These are phyloP conservation scores for Tachysurus fulvidraco DNA, from an alignment of 2,113 vertebrate genomes.

Conservation along the genomic window DNA sequence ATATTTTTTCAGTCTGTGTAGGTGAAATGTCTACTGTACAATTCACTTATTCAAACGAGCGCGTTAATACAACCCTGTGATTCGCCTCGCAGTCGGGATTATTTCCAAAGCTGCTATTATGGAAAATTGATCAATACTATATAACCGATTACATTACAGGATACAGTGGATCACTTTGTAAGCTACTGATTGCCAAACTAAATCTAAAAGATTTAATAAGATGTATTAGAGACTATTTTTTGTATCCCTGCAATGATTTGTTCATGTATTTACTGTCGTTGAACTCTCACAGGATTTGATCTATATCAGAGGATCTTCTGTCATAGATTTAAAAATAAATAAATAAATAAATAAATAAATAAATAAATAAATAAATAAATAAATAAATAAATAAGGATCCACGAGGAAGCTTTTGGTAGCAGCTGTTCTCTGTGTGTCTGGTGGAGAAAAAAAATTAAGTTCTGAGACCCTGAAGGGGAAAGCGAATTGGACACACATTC, in stretches of 20 bases:
- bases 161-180: not conserved
- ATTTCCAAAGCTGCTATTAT: not conserved
- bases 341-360: too few relatives aligned
- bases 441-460: constrained; percentile 56
- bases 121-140: not conserved
- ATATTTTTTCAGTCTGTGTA: not conserved
- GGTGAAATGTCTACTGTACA: not conserved
- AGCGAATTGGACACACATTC: constrained; percentile 77
- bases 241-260: constrained; percentile 33
- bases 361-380: constrained; percentile 25
- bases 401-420: constrained; percentile 70
- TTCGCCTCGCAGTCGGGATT: not conserved
- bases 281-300: constrained; percentile 64
- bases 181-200: not conserved
- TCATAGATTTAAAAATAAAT: constrained; percentile 60
- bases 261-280: constrained; percentile 71
- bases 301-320: constrained; percentile 71
- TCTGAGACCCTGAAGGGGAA: constrained; percentile 74
- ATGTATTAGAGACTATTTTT: not conserved
- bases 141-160: not conserved
- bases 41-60: not conserved
- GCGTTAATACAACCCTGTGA: not conserved
- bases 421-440: constrained; percentile 69
- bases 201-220: not conserved
- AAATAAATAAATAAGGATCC: constrained; percentile 45